Evolutionary conservation across 1,140 invertebrate species (phyloP).

Genomic region (Pantala flavescens): DNA sequence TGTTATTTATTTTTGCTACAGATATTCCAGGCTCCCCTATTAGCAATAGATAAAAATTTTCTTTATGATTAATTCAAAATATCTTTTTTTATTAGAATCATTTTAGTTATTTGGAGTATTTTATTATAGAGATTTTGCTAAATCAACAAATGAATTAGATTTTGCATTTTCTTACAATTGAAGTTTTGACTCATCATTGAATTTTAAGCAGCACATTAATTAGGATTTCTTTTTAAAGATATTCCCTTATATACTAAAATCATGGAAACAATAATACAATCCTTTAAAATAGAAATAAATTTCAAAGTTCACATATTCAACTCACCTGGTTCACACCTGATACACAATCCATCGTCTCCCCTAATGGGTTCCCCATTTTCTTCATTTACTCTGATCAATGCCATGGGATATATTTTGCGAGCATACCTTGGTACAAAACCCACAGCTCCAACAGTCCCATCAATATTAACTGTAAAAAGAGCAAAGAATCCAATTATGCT

Average conservation of each 20-base stretch:
- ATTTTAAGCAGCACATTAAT: no score
- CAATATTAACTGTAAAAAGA: conserved; percentile 72
- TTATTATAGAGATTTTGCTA: no score
- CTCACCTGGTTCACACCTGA: conserved; percentile 58
- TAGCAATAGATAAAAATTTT: conserved; percentile 20
- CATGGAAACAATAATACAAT: no score
- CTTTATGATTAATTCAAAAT: neutral
- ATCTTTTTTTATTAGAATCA: no score
- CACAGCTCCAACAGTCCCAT: conserved; percentile 78
- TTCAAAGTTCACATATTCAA: neutral
- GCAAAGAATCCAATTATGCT: no score
- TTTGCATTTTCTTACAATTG: no score
- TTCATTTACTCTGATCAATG: conserved; percentile 70
- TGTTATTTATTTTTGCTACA: conserved; percentile 66
- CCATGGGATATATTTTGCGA: conserved; percentile 53
- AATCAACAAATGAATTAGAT: no score
- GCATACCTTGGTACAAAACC: conserved; percentile 76
- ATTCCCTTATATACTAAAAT: no score
- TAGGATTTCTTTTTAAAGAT: no score
- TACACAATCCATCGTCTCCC: conserved; percentile 62
- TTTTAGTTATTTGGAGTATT: no score
- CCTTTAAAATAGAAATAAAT: no score
- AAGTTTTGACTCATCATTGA: no score
- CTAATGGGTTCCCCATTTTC: conserved; percentile 68
- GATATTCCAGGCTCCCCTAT: conserved; percentile 58